Percentiles rank a stretch among this genome's conserved stretches.
Conservation (phyloP, 2,888 invertebrate genomes). For the Synergus gifuensis region DNA sequence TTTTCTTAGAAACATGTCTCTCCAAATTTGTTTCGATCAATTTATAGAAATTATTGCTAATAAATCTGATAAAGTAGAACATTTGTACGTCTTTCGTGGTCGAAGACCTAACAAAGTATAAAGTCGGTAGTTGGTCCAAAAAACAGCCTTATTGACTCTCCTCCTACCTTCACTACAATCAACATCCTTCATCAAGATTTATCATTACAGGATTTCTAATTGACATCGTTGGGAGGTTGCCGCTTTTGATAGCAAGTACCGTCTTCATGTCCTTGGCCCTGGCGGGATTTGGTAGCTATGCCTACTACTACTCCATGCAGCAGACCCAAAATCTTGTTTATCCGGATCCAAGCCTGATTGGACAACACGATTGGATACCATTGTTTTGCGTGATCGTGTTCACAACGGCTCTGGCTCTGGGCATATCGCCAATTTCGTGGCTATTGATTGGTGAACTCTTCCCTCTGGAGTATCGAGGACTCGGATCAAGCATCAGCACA, state of each 20-base stretch:
- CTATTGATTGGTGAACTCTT: constrained; percentile 90
- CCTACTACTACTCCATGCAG: constrained; percentile 83
- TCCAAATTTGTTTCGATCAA: no score
- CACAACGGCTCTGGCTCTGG: constrained; percentile 91
- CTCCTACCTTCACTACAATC: no score
- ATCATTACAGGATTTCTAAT: constrained; percentile 82
- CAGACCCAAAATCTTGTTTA: constrained; percentile 69
- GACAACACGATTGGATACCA: constrained; percentile 90
- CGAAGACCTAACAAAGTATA: no score
- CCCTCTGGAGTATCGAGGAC: constrained; percentile 90
- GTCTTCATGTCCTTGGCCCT: constrained; percentile 92
- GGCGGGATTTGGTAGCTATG: constrained; percentile 90
- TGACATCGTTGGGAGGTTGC: constrained; percentile 91
- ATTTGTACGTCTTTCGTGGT: no score
- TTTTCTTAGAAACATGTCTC: no score
- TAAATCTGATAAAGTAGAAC: no score
- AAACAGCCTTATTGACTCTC: no score
- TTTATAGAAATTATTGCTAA: no score
- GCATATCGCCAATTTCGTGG: constrained; percentile 94
- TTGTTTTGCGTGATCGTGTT: constrained; percentile 90
- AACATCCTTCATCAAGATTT: not conserved
- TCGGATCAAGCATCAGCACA: constrained; percentile 92
- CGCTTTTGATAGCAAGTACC: constrained; percentile 90
- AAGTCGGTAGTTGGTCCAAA: no score
- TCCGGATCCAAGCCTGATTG: constrained; percentile 72